These are phyloP conservation scores for Melieria crassipennis DNA, from an alignment of 2,888 invertebrate genomes.

Conservation along the genomic window DNA sequence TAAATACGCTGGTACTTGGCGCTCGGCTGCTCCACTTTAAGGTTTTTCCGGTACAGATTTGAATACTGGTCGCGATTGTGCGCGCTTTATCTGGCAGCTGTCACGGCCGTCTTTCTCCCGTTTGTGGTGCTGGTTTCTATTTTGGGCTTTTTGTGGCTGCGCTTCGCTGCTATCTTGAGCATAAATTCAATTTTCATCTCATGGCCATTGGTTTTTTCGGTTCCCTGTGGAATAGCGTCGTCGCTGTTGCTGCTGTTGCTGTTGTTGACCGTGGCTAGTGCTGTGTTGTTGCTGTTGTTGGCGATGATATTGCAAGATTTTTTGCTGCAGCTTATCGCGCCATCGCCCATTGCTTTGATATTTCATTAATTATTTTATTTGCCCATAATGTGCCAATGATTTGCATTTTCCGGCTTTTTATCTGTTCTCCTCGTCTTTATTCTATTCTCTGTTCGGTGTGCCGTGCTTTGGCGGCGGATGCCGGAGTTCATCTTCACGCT, in stretches of 20 bases:
- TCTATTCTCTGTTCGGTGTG: not conserved
- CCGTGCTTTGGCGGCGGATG: not conserved
- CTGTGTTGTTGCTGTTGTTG: not conserved
- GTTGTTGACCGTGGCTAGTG: no score
- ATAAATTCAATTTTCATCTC: not conserved
- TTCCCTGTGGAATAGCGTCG: no score
- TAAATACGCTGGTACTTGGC: no score
- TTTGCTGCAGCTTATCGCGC: not conserved
- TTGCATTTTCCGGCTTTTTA: constrained; percentile 13
- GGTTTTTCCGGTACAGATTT: no score
- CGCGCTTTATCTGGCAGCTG: no score
- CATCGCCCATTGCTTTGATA: constrained; percentile 6
- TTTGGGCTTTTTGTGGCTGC: no score
- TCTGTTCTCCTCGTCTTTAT: not conserved
- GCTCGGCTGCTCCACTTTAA: no score
- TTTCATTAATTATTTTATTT: constrained; percentile 16
- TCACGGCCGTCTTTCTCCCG: no score
- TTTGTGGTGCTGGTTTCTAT: no score
- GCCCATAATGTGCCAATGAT: constrained; percentile 12
- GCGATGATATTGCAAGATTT: not conserved
- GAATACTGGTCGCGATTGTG: no score
- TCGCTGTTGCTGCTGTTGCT: no score
- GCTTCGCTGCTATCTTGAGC: not conserved
- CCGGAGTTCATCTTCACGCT: no score
- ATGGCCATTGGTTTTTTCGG: not conserved